phyloP scores from a whole-genome alignment of 2,113 vertebrate species.

The Stigmatopora nigra region DNA sequence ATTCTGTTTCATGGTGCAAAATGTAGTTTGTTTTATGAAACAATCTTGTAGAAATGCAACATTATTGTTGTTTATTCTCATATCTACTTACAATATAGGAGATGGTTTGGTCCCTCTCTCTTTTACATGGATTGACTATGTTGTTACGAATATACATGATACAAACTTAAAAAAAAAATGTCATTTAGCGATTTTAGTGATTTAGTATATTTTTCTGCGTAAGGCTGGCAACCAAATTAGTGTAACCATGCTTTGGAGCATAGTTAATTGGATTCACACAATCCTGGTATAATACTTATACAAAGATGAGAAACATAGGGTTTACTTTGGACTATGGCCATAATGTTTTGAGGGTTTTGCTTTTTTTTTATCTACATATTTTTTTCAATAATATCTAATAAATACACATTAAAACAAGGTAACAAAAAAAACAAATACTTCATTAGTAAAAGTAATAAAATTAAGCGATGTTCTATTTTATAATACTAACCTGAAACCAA shows the following conservation, averaged over 20 bases:
- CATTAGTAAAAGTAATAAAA: not conserved
- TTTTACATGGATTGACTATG: conserved; percentile 18
- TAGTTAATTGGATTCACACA: too few species aligned
- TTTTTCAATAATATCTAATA: not conserved
- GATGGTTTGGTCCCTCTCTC: conserved; percentile 9
- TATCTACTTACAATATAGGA: not conserved
- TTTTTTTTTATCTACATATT: not conserved
- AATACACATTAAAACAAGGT: not conserved
- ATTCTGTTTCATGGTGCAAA: conserved; percentile 46
- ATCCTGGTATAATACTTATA: too few species aligned
- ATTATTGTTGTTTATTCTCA: not conserved
- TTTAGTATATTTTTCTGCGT: conserved; percentile 14
- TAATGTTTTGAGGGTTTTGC: not conserved
- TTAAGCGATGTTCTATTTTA: conserved; percentile 44
- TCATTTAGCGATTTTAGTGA: not conserved
- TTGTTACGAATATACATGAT: conserved; percentile 8
- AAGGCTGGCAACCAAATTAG: not conserved
- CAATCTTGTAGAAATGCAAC: conserved; percentile 16
- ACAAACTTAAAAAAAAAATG: conserved; percentile 19
- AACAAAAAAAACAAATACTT: not conserved
- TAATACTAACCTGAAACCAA: conserved; percentile 29
- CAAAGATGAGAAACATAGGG: too few species aligned
- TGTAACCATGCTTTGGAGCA: too few species aligned
- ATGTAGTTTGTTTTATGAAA: conserved; percentile 53
- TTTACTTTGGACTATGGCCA: not conserved